Base-by-base conservation (phyloP, 2,888 invertebrate species). In the Flexamia atlantica region DNA sequence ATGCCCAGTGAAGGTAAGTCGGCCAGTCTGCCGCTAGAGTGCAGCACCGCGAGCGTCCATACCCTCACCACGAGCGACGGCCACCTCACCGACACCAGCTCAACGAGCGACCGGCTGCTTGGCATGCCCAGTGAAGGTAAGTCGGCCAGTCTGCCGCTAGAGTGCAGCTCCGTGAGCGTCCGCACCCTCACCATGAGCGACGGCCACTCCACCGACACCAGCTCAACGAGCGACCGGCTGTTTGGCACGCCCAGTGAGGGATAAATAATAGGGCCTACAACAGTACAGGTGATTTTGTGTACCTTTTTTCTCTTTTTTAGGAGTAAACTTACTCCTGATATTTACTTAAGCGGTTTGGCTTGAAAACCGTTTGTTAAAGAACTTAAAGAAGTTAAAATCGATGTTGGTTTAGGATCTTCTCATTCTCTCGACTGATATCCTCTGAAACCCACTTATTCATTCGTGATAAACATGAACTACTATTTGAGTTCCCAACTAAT, bases 51-150 rank as follows among this genome's bases (percentile, higher is more conserved):
- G 80, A 42, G 80, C 30, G 84, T 84, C 57, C 74, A 82, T 42
- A 60, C 82, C 7, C 79, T 86, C 32, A 79, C 86, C 25, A 76
- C 87, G 28, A 88, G 86, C 85, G 92, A 92, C 86, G 91, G 91
- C 14, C 92, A 91, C 88, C 91, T 91, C 0, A 91, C 92, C 0
- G 93, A 93, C 57, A 89, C 89, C 81, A 92, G 91, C 88, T 91
- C 91, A 0, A 90, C 92, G 12, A 91, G 91, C 87, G 92, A 92
- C 81, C 88, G 90, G 85, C 88, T 89, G 9, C 88, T 88, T 84
- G 88, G 89, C 12, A 87, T 88, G 23, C 88, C 89, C 10, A 90
- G 90, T 86, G 90, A 90, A 89, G 90, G 90, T 90, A 86, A 60
- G 60, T 60, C n/a, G n/a, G 7, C 40, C 7, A 40, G 40, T 86